phyloP scores from a whole-genome alignment of 2,113 vertebrate genomes.

The Onychostoma macrolepis region DNA sequence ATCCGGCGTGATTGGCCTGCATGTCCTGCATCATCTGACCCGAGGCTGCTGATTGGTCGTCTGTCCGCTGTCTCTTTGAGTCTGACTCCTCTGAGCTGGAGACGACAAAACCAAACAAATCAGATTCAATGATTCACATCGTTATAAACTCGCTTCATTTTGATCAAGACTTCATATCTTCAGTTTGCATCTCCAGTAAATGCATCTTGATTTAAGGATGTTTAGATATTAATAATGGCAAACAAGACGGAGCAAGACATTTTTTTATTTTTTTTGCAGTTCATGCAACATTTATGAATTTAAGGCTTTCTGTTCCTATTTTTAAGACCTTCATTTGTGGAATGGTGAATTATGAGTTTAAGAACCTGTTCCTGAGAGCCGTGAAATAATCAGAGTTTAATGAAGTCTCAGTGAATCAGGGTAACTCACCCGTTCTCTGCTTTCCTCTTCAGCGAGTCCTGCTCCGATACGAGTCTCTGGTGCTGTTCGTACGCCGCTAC shows the following conservation, averaged over 20 bases:
- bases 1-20: constrained; percentile 85
- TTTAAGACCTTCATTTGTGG: too few species aligned
- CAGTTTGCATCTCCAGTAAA: too few species aligned
- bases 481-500: constrained; percentile 90
- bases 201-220: too few species aligned
- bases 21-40: constrained; percentile 82
- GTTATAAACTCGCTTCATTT: too few species aligned
- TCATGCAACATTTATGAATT: too few species aligned
- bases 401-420: neutral
- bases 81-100: constrained; percentile 84
- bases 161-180: too few species aligned
- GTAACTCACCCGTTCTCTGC: constrained; percentile 89
- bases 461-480: constrained; percentile 89
- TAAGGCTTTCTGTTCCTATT: too few species aligned
- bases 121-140: too few species aligned
- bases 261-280: too few species aligned
- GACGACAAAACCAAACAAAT: neutral
- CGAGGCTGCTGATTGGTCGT: constrained; percentile 76
- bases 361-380: neutral
- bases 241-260: too few species aligned
- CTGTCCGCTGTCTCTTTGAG: constrained; percentile 86
- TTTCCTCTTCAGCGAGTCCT: constrained; percentile 88
- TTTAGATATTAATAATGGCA: too few species aligned
- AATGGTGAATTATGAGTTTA: too few species aligned
- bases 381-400: neutral